Evolutionary conservation across 2,888 invertebrate species (phyloP).

Genomic region (Phorcus lineatus): DNA sequence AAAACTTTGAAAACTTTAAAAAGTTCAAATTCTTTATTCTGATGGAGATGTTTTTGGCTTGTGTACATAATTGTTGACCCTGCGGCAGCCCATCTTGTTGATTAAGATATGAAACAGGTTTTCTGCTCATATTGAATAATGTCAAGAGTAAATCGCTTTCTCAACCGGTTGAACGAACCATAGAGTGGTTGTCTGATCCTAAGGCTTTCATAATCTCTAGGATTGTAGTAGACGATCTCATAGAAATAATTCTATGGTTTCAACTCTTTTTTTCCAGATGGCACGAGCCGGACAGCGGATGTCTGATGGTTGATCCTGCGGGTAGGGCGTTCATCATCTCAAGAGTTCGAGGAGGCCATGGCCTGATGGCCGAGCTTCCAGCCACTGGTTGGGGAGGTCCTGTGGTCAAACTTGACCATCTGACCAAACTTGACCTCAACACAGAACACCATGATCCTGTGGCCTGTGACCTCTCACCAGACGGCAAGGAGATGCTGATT

Average conservation of each 20-base stretch:
- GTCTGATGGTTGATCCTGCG: conserved; percentile 46
- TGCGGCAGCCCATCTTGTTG: too few relatives aligned
- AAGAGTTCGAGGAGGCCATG: conserved; percentile 37
- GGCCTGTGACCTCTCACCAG: conserved; percentile 36
- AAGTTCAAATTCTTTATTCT: too few relatives aligned
- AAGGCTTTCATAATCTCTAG: too few relatives aligned
- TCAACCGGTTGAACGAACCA: too few relatives aligned
- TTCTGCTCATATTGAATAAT: not conserved
- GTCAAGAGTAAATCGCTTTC: too few relatives aligned
- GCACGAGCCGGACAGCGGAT: conserved; percentile 43
- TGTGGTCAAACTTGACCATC: not conserved
- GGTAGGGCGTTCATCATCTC: conserved; percentile 48
- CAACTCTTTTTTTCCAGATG: conserved; percentile 35
- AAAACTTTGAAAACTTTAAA: too few relatives aligned
- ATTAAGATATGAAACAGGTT: too few relatives aligned
- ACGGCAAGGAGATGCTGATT: conserved; percentile 35
- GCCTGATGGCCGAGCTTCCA: conserved; percentile 40
- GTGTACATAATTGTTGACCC: too few relatives aligned
- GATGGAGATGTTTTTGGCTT: too few relatives aligned
- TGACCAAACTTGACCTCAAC: not conserved
- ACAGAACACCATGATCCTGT: conserved; percentile 21
- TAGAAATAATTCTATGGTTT: too few relatives aligned
- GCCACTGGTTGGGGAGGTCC: conserved; percentile 37
- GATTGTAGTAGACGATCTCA: too few relatives aligned
- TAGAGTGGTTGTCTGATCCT: too few relatives aligned